phyloP scores from a whole-genome alignment of 1,140 invertebrate species.

The Drosophila pandora region DNA sequence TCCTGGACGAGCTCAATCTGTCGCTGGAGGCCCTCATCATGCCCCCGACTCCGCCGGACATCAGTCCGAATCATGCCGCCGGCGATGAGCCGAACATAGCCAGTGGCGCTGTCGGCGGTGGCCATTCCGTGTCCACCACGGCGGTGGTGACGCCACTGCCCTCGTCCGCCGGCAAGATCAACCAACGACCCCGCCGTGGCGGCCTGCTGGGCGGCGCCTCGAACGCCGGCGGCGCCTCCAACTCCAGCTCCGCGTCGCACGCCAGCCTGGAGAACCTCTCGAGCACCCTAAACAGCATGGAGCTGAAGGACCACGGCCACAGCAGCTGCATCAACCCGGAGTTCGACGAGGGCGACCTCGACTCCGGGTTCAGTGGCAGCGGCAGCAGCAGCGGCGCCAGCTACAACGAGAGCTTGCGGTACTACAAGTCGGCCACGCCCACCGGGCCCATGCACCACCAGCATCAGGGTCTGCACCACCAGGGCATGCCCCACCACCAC shows the following conservation, averaged over 20 bases:
- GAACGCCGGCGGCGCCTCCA: slow-evolving; percentile 38
- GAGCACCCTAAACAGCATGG: slow-evolving; percentile 85
- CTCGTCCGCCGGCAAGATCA: slow-evolving; percentile 58
- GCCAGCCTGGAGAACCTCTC: slow-evolving; percentile 87
- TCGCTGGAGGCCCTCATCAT: slow-evolving; percentile 94
- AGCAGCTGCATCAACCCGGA: slow-evolving; percentile 86
- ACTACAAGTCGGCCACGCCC: slow-evolving; percentile 79
- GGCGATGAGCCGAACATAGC: slow-evolving; percentile 71
- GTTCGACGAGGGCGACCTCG: slow-evolving; percentile 88
- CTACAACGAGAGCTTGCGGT: slow-evolving; percentile 88
- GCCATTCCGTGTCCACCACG: slow-evolving; percentile 13
- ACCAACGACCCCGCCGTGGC: slow-evolving; percentile 61
- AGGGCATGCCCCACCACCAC: slow-evolving; percentile 6
- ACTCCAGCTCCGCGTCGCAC: slow-evolving; percentile 65
- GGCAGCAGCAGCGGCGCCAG: slow-evolving; percentile 89
- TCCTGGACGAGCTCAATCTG: slow-evolving; percentile 93
- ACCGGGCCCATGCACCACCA: slow-evolving; percentile 53
- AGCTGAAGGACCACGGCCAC: slow-evolving; percentile 88
- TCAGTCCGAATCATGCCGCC: slow-evolving; percentile 63
- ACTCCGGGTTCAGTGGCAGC: slow-evolving; percentile 92
- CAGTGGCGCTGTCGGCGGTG: slow-evolving; percentile 3
- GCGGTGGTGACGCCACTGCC: slow-evolving; percentile 10
- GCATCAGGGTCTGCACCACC: slow-evolving; percentile 16
- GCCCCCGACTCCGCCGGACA: slow-evolving; percentile 85
- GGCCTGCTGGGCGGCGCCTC: slow-evolving; percentile 70